Percentiles rank a stretch among this genome's conserved stretches.
phyloP scores from a whole-genome alignment of 2,888 invertebrate genomes.

The Ochropleura plecta region DNA sequence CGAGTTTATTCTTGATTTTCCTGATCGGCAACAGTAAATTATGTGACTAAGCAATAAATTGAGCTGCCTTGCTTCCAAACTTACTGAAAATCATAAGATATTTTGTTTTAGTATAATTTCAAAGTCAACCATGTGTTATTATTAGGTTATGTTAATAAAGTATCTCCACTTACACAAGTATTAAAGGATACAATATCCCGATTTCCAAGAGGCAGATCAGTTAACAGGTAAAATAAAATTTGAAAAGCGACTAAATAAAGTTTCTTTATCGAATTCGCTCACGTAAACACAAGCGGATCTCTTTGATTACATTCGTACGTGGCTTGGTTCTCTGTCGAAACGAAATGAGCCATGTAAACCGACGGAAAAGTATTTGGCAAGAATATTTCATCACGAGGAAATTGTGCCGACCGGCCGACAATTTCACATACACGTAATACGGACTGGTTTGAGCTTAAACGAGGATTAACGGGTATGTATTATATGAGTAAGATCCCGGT shows the following conservation, averaged over 20 bases:
- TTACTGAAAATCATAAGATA: too few relatives aligned
- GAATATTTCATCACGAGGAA: slow-evolving; percentile 69
- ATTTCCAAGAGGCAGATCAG: slow-evolving; percentile 10
- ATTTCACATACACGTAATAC: slow-evolving; percentile 62
- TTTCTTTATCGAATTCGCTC: slow-evolving; percentile 74
- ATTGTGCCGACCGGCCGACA: slow-evolving; percentile 56
- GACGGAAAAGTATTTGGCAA: slow-evolving; percentile 74
- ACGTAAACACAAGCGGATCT: slow-evolving; percentile 83
- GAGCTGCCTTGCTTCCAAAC: slow-evolving; percentile 1
- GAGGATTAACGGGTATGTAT: slow-evolving; percentile 53
- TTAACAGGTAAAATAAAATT: slow-evolving; percentile 42
- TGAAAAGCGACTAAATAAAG: slow-evolving; percentile 64
- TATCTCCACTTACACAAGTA: background rate
- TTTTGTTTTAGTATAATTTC: too few relatives aligned
- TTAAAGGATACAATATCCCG: background rate
- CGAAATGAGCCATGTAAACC: slow-evolving; percentile 71
- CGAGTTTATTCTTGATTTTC: slow-evolving; percentile 43
- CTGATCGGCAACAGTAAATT: slow-evolving; percentile 20
- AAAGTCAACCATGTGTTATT: background rate
- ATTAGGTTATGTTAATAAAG: background rate
- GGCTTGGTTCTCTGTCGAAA: slow-evolving; percentile 75
- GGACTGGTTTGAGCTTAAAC: slow-evolving; percentile 57
- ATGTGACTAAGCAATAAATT: slow-evolving; percentile 10
- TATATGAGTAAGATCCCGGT: slow-evolving; percentile 40
- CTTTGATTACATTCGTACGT: slow-evolving; percentile 83